Percentiles rank a stretch among this genome's conserved stretches.
Evolutionary conservation across 2,113 vertebrate genomes (phyloP).

Genomic region (Falcunculus frontatus): DNA sequence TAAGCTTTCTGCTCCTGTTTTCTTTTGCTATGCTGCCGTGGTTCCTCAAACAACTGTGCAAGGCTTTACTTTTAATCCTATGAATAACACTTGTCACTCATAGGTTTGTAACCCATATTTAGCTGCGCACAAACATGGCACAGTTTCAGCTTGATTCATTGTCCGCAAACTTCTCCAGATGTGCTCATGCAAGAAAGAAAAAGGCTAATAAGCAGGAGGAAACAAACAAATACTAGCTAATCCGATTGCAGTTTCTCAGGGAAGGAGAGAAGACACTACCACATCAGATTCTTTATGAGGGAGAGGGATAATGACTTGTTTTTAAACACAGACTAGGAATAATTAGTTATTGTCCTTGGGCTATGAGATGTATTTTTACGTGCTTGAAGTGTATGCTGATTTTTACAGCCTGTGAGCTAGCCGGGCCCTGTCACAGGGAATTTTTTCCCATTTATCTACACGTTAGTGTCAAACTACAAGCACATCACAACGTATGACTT

Average conservation of each 20-base stretch:
- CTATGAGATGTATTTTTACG: neutral
- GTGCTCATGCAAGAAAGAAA: neutral
- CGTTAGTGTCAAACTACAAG: neutral
- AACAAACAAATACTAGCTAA: slow-evolving; percentile 28
- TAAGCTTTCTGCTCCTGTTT: slow-evolving; percentile 62
- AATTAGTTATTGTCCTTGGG: slow-evolving; percentile 21
- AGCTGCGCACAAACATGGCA: slow-evolving; percentile 59
- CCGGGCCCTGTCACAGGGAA: neutral
- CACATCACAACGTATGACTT: slow-evolving; percentile 21
- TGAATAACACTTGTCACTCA: slow-evolving; percentile 77
- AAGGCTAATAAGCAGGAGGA: neutral
- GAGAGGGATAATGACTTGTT: slow-evolving; percentile 13
- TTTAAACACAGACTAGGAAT: slow-evolving; percentile 31
- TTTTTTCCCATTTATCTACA: neutral
- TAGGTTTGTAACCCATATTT: slow-evolving; percentile 71
- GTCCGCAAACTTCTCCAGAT: slow-evolving; percentile 61
- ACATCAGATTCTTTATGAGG: neutral
- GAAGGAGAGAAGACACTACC: neutral
- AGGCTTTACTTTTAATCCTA: slow-evolving; percentile 72
- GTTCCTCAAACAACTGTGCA: slow-evolving; percentile 69
- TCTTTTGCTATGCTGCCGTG: slow-evolving; percentile 51
- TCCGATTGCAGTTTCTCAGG: neutral
- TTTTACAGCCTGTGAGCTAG: slow-evolving; percentile 13
- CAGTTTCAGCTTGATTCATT: slow-evolving; percentile 64
- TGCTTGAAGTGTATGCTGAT: neutral